These are phyloP conservation scores for Atta colombica DNA, from an alignment of 1,140 invertebrate species.

Conservation along the genomic window DNA sequence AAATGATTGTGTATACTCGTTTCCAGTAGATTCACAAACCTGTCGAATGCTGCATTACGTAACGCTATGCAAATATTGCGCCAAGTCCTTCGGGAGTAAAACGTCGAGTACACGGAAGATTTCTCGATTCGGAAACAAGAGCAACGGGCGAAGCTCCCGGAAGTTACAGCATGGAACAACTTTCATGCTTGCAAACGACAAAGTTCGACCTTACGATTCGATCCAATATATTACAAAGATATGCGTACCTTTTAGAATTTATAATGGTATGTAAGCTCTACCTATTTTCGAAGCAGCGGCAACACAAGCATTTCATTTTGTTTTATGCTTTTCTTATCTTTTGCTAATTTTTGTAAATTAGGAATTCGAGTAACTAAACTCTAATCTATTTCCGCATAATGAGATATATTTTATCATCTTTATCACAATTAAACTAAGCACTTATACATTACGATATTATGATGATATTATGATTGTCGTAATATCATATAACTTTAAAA, in stretches of 20 bases:
- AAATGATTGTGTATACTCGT: constrained; percentile 8
- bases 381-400: neutral
- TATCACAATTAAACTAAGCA: neutral
- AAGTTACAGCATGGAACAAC: constrained; percentile 42
- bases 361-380: neutral
- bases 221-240: constrained; percentile 59
- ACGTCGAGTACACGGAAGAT: constrained; percentile 50
- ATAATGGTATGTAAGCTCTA: constrained; percentile 33
- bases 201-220: constrained; percentile 49
- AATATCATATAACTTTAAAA: neutral
- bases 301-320: constrained; percentile 6
- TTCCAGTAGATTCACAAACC: constrained; percentile 41
- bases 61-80: constrained; percentile 52
- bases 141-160: constrained; percentile 4
- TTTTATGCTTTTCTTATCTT: constrained; percentile 16
- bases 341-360: neutral
- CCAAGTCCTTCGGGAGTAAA: constrained; percentile 42
- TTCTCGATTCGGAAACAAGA: constrained; percentile 40
- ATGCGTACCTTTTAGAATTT: constrained; percentile 37
- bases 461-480: too few species aligned
- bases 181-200: constrained; percentile 51
- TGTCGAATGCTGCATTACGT: constrained; percentile 41
- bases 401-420: neutral
- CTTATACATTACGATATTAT: neutral
- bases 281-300: neutral